A percentile compares a stretch with the other conserved stretches of the same genome.
These are phyloP conservation scores for Eclectus roratus DNA, from an alignment of 2,113 vertebrate species.

Conservation along the genomic window DNA sequence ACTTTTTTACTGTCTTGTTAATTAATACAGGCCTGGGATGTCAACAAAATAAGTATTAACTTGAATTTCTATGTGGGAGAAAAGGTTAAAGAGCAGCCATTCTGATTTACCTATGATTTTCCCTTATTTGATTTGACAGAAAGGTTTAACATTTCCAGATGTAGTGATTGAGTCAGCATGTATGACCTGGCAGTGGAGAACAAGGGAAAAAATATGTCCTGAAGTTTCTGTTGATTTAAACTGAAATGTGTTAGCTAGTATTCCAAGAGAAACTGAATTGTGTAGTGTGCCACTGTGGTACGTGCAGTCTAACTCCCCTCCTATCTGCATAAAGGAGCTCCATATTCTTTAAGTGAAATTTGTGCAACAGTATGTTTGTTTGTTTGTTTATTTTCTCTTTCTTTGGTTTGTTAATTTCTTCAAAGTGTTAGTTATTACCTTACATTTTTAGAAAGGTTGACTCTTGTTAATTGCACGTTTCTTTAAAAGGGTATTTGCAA, in stretches of 20 bases:
- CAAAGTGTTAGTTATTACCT: background rate
- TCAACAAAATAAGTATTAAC: background rate
- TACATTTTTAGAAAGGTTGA: background rate
- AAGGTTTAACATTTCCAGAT: background rate
- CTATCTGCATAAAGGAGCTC: background rate
- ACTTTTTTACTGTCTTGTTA: background rate
- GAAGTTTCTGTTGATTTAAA: background rate
- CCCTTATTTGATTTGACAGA: background rate
- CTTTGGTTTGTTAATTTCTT: background rate
- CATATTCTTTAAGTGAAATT: background rate
- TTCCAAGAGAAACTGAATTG: background rate
- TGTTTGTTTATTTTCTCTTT: background rate
- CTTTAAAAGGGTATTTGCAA: conserved; percentile 84
- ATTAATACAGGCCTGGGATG: background rate
- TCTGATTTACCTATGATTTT: background rate
- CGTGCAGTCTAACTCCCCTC: background rate
- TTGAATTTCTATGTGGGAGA: background rate
- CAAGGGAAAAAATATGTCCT: background rate
- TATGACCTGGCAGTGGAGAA: background rate
- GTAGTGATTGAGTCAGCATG: background rate
- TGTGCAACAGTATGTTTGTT: background rate
- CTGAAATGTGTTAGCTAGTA: background rate
- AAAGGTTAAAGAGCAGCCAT: background rate
- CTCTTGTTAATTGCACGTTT: background rate
- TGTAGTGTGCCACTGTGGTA: background rate